Base-by-base conservation (phyloP, 1,140 invertebrate species). In the Brachionus koreanus region DNA sequence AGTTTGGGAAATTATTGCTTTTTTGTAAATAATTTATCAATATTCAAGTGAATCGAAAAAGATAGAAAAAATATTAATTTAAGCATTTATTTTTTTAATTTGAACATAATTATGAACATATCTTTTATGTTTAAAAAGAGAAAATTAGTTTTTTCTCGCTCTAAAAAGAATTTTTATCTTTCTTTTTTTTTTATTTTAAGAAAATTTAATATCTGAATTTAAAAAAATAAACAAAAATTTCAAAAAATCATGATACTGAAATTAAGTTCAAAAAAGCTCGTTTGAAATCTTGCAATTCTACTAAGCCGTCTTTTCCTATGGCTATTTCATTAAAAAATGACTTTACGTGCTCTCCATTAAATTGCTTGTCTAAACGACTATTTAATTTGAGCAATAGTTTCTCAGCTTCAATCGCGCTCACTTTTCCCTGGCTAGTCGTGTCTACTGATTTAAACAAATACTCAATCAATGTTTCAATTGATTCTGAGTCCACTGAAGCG, bases 271-370 rank as follows among this genome's bases (percentile, higher is more conserved):
- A 43, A 52, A 75, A 82, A 12, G 46, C 65, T 35, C 49, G 13
- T 13, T 79, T 79, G 25, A 79, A 79, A 33, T 79, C 76, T 39
- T 37, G 29, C n/a, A 79, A 43, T 61, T 79, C 76, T 39, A 79
- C 37, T 25, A 29, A 23, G 23, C 49, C 49, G 42, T 61, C 35
- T 33, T 79, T 25, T 19, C 39, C 76, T 7, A 57, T 23, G 6
- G 52, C 33, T 4, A 79, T 19, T 4, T 16, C 25, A 23, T 61
- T 65, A 13, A 79, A 79, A 61, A 79, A 79, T 23, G 19, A 19
- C 23, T 79, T 79, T 23, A 79, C 35, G n/a, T 79, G 5, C 12
- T 35, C 57, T 61, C 35, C 19, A 19, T 42, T 65, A 33, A 61
- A 61, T 37, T 79, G 35, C 12, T 42, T 79, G 19, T 65, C 76